A percentile compares a stretch with the other conserved stretches of the same genome.
Conservation (phyloP, 2,797 vertebrate genomes). For the Pangasius sanitwongsei region DNA sequence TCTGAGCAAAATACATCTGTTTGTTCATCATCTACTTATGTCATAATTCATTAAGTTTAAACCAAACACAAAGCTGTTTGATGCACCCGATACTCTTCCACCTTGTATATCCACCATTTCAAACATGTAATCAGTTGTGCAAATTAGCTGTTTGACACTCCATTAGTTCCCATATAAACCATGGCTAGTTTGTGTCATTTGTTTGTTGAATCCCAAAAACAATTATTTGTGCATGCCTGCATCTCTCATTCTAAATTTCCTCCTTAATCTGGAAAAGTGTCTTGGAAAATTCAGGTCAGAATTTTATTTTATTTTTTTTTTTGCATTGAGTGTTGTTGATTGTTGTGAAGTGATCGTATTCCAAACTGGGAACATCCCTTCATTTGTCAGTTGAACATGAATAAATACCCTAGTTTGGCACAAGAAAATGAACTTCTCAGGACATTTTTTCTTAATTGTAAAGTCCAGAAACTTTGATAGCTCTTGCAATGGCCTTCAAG, state of each 20-base stretch:
- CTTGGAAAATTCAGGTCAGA: slow-evolving; percentile 38
- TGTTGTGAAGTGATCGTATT: slow-evolving; percentile 50
- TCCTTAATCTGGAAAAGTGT: slow-evolving; percentile 48
- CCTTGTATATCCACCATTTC: slow-evolving; percentile 31
- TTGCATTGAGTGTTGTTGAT: slow-evolving; percentile 51
- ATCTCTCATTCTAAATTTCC: slow-evolving; percentile 46
- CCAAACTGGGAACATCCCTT: slow-evolving; percentile 46
- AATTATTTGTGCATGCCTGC: slow-evolving; percentile 46
- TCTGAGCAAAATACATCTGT: slow-evolving; percentile 37
- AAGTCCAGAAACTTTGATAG: neutral
- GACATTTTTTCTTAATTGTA: slow-evolving; percentile 2
- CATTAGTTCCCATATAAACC: slow-evolving; percentile 45
- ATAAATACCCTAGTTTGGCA: slow-evolving; percentile 43
- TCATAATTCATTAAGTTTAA: slow-evolving; percentile 32
- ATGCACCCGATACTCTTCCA: slow-evolving; percentile 21
- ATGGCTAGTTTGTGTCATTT: slow-evolving; percentile 50
- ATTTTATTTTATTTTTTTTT: slow-evolving; percentile 5
- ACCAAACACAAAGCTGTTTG: slow-evolving; percentile 31
- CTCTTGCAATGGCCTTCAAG: neutral
- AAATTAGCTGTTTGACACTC: slow-evolving; percentile 53
- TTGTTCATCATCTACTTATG: slow-evolving; percentile 44
- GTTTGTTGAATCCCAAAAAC: slow-evolving; percentile 54
- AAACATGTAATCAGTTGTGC: slow-evolving; percentile 49
- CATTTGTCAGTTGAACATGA: slow-evolving; percentile 49
- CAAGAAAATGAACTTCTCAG: slow-evolving; percentile 3